Percentiles rank a stretch among this genome's conserved stretches.
These are phyloP conservation scores for Sebastes melanostomus DNA, from an alignment of 2,797 vertebrate genomes.

Conservation along the genomic window DNA sequence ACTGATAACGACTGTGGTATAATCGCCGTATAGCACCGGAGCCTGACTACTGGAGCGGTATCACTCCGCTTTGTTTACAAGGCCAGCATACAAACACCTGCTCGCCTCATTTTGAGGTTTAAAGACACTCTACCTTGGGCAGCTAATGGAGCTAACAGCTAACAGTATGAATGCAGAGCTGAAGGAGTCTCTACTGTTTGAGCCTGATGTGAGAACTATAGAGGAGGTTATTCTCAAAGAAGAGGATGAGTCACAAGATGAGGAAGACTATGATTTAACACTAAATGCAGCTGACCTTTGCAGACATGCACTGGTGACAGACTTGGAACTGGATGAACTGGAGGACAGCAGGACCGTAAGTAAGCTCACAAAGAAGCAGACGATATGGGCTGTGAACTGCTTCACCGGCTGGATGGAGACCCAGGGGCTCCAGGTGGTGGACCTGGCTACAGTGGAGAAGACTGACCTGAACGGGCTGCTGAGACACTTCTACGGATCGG, in stretches of 20 bases:
- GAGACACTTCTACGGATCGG: conserved; percentile 26
- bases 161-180: neutral
- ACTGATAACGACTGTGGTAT: conserved; percentile 7
- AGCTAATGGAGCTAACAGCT: conserved; percentile 11
- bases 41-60: neutral
- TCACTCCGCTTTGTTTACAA: conserved; percentile 13
- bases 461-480: conserved; percentile 20
- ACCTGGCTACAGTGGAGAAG: conserved; percentile 2
- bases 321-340: conserved; percentile 29
- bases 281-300: neutral
- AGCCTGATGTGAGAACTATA: neutral
- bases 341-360: conserved; percentile 10
- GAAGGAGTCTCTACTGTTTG: neutral
- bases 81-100: neutral
- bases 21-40: neutral
- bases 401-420: conserved; percentile 27
- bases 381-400: conserved; percentile 15
- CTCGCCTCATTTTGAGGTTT: neutral
- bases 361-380: conserved; percentile 23
- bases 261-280: conserved; percentile 1
- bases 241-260: conserved; percentile 1
- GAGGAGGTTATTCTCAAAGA: conserved; percentile 6
- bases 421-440: conserved; percentile 23
- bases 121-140: neutral
- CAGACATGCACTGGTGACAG: conserved; percentile 15